Evolutionary conservation across 2,113 vertebrate species (phyloP).

Genomic region (Hyla sarda): DNA sequence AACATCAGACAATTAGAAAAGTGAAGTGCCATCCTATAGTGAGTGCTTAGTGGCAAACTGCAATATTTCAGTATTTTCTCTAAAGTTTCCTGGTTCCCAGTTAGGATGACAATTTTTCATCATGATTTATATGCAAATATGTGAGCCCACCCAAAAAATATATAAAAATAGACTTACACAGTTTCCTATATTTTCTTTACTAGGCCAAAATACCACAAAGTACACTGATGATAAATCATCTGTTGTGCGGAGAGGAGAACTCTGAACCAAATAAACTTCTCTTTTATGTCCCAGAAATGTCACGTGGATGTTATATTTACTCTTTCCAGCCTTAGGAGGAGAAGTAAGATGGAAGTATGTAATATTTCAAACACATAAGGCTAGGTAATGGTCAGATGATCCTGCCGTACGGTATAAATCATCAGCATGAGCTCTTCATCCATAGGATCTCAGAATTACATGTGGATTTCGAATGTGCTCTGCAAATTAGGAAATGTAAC

Average conservation of each 20-base stretch:
- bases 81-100: too few relatives aligned
- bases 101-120: too few relatives aligned
- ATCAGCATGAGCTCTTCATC: not conserved
- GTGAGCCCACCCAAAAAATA: not conserved
- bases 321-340: constrained; percentile 4
- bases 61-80: too few relatives aligned
- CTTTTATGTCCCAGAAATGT: constrained; percentile 8
- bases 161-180: too few relatives aligned
- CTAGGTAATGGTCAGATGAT: not conserved
- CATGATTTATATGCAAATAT: not conserved
- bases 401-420: not conserved
- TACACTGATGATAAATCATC: constrained; percentile 9
- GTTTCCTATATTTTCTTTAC: not conserved
- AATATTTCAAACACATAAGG: not conserved
- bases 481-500: too few relatives aligned
- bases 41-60: too few relatives aligned
- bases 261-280: not conserved
- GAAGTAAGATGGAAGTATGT: not conserved
- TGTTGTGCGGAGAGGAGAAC: not conserved
- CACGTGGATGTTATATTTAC: constrained; percentile 25
- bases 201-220: not conserved
- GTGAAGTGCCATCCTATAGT: too few relatives aligned
- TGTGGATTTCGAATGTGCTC: too few relatives aligned
- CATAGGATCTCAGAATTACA: too few relatives aligned
- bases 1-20: too few relatives aligned